A percentile compares a stretch with the other conserved stretches of the same genome.
Evolutionary conservation across 2,888 invertebrate species (phyloP).

Genomic region (Trichopoda pennipes): DNA sequence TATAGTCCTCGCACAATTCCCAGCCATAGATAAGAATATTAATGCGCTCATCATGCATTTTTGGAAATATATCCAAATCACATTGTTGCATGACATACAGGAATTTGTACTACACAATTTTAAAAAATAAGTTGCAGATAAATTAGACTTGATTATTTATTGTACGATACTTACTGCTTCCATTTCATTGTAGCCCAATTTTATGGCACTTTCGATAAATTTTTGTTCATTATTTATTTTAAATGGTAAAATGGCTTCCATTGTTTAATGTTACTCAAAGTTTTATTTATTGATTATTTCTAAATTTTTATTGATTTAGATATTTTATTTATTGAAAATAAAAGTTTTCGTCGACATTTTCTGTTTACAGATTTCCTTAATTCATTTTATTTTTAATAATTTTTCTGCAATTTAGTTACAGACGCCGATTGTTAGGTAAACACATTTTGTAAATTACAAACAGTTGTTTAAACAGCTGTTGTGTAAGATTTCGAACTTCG

Average conservation of each 20-base stretch:
- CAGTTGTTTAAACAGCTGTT: slow-evolving; percentile 58
- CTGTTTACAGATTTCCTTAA: background rate
- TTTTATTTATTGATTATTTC: background rate
- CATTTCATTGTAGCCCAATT: slow-evolving; percentile 75
- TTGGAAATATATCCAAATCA: slow-evolving; percentile 75
- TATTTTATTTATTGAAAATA: slow-evolving; percentile 10
- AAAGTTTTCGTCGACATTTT: too few species aligned
- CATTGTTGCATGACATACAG: slow-evolving; percentile 71
- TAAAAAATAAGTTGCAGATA: background rate
- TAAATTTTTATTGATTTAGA: background rate
- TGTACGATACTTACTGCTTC: slow-evolving; percentile 71
- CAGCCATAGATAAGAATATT: slow-evolving; percentile 74
- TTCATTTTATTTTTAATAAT: background rate
- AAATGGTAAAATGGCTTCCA: slow-evolving; percentile 75
- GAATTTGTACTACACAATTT: slow-evolving; percentile 71
- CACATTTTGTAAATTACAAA: slow-evolving; percentile 23
- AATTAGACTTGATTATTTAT: background rate
- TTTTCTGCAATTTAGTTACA: background rate
- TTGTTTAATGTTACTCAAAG: slow-evolving; percentile 40
- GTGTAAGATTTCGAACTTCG: background rate
- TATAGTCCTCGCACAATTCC: slow-evolving; percentile 73
- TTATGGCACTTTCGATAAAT: slow-evolving; percentile 72
- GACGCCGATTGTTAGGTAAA: slow-evolving; percentile 52
- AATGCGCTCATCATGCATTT: slow-evolving; percentile 74
- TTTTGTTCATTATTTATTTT: slow-evolving; percentile 71